Evolutionary conservation across 2,888 invertebrate species (phyloP).

Genomic region (Mystacides longicornis): DNA sequence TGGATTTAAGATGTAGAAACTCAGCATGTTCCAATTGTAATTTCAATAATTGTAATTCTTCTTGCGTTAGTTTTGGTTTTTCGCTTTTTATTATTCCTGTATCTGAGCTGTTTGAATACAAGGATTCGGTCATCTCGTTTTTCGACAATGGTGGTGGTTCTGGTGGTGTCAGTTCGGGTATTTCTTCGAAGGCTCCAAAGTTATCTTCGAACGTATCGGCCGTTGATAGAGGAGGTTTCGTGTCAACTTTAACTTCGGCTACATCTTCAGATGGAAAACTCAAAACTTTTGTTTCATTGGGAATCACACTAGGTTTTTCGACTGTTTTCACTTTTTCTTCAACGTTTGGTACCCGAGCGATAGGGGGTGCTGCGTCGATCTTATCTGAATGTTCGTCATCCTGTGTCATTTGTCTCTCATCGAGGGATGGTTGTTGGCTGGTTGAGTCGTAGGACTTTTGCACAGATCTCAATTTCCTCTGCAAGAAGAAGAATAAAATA

Average conservation of each 20-base stretch:
- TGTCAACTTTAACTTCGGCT: slow-evolving; percentile 21
- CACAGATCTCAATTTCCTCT: slow-evolving; percentile 62
- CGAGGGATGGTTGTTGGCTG: slow-evolving; percentile 34
- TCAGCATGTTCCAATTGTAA: slow-evolving; percentile 61
- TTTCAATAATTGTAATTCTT: slow-evolving; percentile 49
- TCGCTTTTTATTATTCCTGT: slow-evolving; percentile 32
- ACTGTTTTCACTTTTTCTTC: slow-evolving; percentile 5
- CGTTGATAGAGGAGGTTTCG: slow-evolving; percentile 32
- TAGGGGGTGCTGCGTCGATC: neutral
- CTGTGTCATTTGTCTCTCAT: slow-evolving; percentile 36
- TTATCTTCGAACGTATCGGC: slow-evolving; percentile 37
- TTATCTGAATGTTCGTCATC: slow-evolving; percentile 31
- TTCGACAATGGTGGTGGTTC: slow-evolving; percentile 19
- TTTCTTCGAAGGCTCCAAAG: slow-evolving; percentile 26
- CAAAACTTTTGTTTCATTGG: slow-evolving; percentile 11
- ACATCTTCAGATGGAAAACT: slow-evolving; percentile 14
- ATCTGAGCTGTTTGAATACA: slow-evolving; percentile 30
- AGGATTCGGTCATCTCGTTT: slow-evolving; percentile 30
- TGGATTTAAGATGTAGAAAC: slow-evolving; percentile 58
- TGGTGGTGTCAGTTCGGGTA: slow-evolving; percentile 23
- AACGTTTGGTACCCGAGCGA: slow-evolving; percentile 1
- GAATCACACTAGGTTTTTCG: slow-evolving; percentile 11
- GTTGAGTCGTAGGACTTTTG: slow-evolving; percentile 50
- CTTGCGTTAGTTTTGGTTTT: slow-evolving; percentile 50
- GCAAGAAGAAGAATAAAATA: slow-evolving; percentile 28